A percentile compares a stretch with the other conserved stretches of the same genome.
Evolutionary conservation across 2,113 vertebrate species (phyloP).

Genomic region (Rattus norvegicus): GRCr8 NC_086036.1:26856501-26857000

Average conservation of each 20-base stretch:
- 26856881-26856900: not conserved
- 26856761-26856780: constrained; percentile 69
- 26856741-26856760: constrained; percentile 38
- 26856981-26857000: constrained; percentile 36
- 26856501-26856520: too few species aligned
- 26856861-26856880: not conserved
- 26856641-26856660: not conserved
- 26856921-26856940: not conserved
- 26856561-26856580: not conserved
- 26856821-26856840: constrained; percentile 29
- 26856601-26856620: not conserved
- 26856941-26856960: not conserved
- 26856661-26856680: not conserved
- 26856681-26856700: not conserved
- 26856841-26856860: constrained; percentile 12
- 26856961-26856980: constrained; percentile 17
- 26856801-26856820: constrained; percentile 57
- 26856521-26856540: not conserved
- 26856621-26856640: constrained; percentile 12
- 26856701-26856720: not conserved
- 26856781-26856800: constrained; percentile 75
- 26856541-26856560: not conserved
- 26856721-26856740: not conserved
- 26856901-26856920: not conserved
- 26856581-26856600: not conserved